These are phyloP conservation scores for Neomonachus schauinslandi DNA, from an alignment of 2,113 vertebrate genomes.

Conservation along the genomic window DNA sequence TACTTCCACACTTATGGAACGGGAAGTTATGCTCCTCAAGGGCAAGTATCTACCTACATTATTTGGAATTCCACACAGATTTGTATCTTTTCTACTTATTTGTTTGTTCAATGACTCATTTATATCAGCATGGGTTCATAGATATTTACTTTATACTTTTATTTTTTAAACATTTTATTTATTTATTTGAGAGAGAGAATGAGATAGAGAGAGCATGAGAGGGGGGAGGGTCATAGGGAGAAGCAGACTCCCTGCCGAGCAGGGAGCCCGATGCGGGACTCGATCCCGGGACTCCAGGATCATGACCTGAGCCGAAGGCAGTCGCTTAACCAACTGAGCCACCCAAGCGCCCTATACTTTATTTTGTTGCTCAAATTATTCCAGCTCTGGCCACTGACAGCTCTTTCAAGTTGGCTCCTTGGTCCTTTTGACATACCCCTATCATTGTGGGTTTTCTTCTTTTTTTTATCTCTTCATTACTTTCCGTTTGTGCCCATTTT, in stretches of 20 bases:
- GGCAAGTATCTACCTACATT: no score
- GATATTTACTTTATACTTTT: not conserved
- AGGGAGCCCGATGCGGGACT: no score
- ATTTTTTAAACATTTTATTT: not conserved
- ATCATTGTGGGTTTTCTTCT: not conserved
- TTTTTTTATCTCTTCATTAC: not conserved
- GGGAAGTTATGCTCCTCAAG: not conserved
- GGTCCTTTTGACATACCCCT: not conserved
- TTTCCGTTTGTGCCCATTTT: not conserved
- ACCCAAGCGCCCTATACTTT: not conserved
- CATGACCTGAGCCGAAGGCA: no score
- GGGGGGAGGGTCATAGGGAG: no score
- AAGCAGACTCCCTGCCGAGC: no score
- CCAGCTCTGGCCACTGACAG: not conserved
- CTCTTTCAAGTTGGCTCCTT: not conserved
- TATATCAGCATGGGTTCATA: not conserved
- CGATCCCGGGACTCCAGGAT: no score
- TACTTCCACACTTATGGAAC: no score
- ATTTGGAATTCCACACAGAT: not conserved
- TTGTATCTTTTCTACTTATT: not conserved
- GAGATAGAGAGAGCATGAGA: no score
- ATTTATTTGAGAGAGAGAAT: no score
- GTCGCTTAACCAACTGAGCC: no score
- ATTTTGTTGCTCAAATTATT: not conserved
- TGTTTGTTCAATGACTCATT: not conserved